These are phyloP conservation scores for Oxyteleia sp. DNA, from an alignment of 2,888 invertebrate species.

Conservation along the genomic window DNA sequence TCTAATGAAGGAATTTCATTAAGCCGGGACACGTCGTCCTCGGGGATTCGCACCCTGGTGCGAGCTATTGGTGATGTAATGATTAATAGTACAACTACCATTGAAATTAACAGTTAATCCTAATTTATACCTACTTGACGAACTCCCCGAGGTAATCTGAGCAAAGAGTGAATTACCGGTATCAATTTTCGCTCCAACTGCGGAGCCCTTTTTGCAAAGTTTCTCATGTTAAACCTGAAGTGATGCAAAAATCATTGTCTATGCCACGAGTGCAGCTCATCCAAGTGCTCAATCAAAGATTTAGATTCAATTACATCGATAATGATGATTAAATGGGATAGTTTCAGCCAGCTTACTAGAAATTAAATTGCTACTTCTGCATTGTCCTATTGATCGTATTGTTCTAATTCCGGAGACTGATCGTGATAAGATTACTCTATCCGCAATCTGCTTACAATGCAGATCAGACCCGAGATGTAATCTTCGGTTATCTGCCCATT, in stretches of 20 bases:
- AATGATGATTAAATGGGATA: slow-evolving; percentile 34
- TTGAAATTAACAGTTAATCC: slow-evolving; percentile 65
- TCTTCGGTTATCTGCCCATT: slow-evolving; percentile 27
- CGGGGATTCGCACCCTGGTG: slow-evolving; percentile 20
- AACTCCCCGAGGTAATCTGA: slow-evolving; percentile 18
- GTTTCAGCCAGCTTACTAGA: background rate
- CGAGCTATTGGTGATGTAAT: slow-evolving; percentile 47
- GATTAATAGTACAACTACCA: slow-evolving; percentile 55
- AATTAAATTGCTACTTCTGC: slow-evolving; percentile 49
- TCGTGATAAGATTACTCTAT: slow-evolving; percentile 43
- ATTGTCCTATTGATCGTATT: slow-evolving; percentile 53
- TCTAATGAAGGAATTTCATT: slow-evolving; percentile 55
- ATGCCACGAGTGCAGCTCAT: background rate
- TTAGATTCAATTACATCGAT: slow-evolving; percentile 45
- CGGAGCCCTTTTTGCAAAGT: background rate
- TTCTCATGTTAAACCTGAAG: background rate
- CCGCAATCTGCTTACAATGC: slow-evolving; percentile 39
- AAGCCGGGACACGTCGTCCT: slow-evolving; percentile 28
- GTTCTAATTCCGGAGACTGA: slow-evolving; percentile 43
- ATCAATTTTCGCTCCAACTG: slow-evolving; percentile 22
- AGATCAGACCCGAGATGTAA: slow-evolving; percentile 29
- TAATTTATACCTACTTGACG: slow-evolving; percentile 65
- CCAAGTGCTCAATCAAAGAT: slow-evolving; percentile 19
- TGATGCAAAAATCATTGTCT: slow-evolving; percentile 16
- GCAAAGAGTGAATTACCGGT: slow-evolving; percentile 16